Evolutionary conservation across 92 coral and sea anemone species (phyloP), one percentile per base, ranked within the genome.

Genomic region (Parazoanthus atlanticus): DNA sequence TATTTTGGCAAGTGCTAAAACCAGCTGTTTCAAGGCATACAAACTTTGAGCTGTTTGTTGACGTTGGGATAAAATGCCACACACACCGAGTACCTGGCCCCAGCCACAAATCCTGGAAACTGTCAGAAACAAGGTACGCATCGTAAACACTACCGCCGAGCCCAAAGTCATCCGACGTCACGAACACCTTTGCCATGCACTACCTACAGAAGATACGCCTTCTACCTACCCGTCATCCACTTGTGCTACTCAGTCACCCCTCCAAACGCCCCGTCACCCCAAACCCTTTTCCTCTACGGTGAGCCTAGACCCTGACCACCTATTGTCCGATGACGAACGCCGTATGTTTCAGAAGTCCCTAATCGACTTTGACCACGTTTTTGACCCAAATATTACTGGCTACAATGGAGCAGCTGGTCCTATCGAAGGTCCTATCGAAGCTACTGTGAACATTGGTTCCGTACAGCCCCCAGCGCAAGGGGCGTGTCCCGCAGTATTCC

Each of bases 271-370:
- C 36, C 29, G 46, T 76, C 70, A 43, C n/a, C n/a, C n/a, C n/a
- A n/a, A 32, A 32, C 80, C 84, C 26, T 79, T 74, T 81, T 89
- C 88, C 78, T 70, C 89, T 70, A 58, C 58, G 40, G 80, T 80
- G 43, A 67, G 89, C 84, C n/a, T 91, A 19, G 90, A 91, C 69
- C 92, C 94, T 34, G 92, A 88, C 74, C 79, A 88, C 73, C 65
- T 74, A 65, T 86, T 91, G 78, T 86, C 91, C 1, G 34, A 76
- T 74, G 88, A 72, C 71, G 78, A 61, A 52, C 80, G 82, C 70
- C 30, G 36, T 52, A 88, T 64, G 81, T 91, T 91, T 61, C 89
- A 82, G 67, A 79, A 43, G 38, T 77, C 88, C 23, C 58, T 91
- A 70, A 66, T 61, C 56, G 58, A 74, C 43, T 76, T 69, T 47